Evolutionary conservation across 2,888 invertebrate species (phyloP), one percentile per base, ranked within the genome.

Genomic region (Andrena chrysosceles): DNA sequence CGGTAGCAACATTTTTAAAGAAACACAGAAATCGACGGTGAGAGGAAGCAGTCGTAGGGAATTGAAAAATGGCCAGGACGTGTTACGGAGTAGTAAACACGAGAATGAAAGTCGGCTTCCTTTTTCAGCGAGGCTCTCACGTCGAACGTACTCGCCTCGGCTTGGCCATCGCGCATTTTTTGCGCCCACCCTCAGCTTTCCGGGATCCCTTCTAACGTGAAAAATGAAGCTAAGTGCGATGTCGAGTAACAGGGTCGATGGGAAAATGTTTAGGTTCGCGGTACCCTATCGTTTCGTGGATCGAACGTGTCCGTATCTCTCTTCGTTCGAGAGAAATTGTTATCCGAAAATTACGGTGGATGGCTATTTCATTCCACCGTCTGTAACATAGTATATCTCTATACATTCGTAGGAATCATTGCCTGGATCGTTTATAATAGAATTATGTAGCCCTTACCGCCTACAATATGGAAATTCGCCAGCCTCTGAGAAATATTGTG

Each of bases 181-280:
- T 81, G 33, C 71, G 48, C 29, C 26, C 74, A 68, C 70, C 31
- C 68, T 48, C 35, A 52, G 68, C 74, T 68, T 67, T 56, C 62
- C 62, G 54, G 79, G 54, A 69, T 77, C 74, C 75, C 49, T 78
- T 64, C 76, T 67, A 71, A 75, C 81, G 78, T 85, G 85, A 85
- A 84, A 85, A 85, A 85, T 85, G 85, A 78, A 60, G 68, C 78
- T 85, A 81, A 84, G 83, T 84, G 81, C 81, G 74, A 76, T 78
- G 35, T 78, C 81, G 84, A 78, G 85, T 85, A 84, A 77, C 68
- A 69, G 68, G 62, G 33, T 48, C 69, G 74, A 66, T 62, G 83
- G 83, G 48, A 60, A 83, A 77, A 81, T 77, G 81, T 83, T 81
- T 83, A 73, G 73, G 49, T 67, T 62, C 62, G 29, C 29, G 62